Percentiles rank a stretch among this genome's conserved stretches.
These are phyloP conservation scores for Phylloscopus collybita DNA, from an alignment of 2,797 vertebrate genomes.

Conservation along the genomic window DNA sequence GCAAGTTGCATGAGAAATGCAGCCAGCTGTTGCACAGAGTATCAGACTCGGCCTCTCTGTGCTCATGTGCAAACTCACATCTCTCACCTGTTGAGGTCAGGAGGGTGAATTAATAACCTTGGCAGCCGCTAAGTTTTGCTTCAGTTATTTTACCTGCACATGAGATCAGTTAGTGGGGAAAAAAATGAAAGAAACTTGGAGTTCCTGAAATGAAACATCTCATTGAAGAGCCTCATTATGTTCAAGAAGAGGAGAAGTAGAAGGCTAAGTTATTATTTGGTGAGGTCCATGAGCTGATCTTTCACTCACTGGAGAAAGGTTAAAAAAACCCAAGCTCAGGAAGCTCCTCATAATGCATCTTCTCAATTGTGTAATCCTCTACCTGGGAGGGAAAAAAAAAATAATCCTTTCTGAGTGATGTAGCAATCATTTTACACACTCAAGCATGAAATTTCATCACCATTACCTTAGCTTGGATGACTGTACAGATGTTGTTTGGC, in stretches of 20 bases:
- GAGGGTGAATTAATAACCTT: conserved; percentile 35
- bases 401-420: conserved; percentile 67
- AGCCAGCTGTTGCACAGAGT: conserved; percentile 44
- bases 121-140: conserved; percentile 32
- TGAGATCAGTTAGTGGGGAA: not conserved
- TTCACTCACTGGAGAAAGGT: conserved; percentile 4
- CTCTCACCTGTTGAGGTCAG: conserved; percentile 55
- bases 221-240: conserved; percentile 21
- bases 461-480: conserved; percentile 73
- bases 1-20: conserved; percentile 41
- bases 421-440: conserved; percentile 76
- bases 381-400: conserved; percentile 53
- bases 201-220: conserved; percentile 3
- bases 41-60: not conserved
- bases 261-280: not conserved
- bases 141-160: conserved; percentile 29
- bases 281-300: not conserved
- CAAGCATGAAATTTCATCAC: conserved; percentile 77
- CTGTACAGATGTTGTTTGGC: conserved; percentile 73
- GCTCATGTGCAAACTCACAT: not conserved
- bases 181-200: conserved; percentile 20
- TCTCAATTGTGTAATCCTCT: conserved; percentile 61
- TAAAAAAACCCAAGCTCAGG: not conserved
- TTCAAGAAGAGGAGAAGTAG: conserved; percentile 12
- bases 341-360: conserved; percentile 10